Conservation (phyloP, 2,113 vertebrate genomes). For the Microtus richardsoni region DNA sequence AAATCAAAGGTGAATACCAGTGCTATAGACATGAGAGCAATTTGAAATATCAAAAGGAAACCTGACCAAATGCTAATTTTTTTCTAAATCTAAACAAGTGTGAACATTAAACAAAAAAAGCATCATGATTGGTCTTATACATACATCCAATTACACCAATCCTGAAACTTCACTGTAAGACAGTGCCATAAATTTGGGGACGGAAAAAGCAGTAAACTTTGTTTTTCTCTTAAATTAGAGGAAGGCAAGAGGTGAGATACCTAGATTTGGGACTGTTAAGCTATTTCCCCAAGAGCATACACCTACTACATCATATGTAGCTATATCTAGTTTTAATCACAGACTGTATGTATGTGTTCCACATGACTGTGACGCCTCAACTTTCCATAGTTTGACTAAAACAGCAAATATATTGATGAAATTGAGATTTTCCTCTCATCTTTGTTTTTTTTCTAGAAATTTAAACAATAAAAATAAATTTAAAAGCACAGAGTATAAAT, state of each 20-base stretch:
- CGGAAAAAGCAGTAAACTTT: background rate
- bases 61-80: background rate
- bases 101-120: background rate
- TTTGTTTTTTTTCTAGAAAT: background rate
- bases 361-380: background rate
- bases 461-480: background rate
- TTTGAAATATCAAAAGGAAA: background rate
- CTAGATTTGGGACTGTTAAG: background rate
- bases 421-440: background rate
- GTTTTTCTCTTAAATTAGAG: background rate
- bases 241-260: background rate
- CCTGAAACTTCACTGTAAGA: background rate
- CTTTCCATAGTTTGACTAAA: background rate
- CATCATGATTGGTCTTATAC: background rate
- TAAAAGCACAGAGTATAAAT: background rate
- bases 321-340: background rate
- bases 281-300: background rate
- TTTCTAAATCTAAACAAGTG: background rate
- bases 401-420: background rate
- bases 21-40: background rate
- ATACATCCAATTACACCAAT: background rate
- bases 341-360: background rate
- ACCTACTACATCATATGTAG: background rate
- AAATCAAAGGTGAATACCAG: background rate
- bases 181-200: background rate